Evolutionary conservation across 2,888 invertebrate species (phyloP).

Genomic region (Alentia gelatinosa): DNA sequence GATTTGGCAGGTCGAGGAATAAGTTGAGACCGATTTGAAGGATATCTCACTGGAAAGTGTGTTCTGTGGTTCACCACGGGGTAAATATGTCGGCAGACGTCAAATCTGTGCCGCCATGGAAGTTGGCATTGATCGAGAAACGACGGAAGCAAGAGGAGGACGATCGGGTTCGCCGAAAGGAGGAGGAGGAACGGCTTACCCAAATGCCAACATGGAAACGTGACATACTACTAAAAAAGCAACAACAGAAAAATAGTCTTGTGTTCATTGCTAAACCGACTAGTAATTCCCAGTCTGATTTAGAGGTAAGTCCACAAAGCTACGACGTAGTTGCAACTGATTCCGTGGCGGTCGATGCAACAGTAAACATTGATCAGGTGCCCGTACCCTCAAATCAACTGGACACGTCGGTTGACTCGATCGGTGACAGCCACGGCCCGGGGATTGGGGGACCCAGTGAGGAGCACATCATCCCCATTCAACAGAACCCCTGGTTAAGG

Average conservation of each 20-base stretch:
- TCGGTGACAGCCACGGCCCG: neutral
- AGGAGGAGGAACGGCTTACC: constrained; percentile 61
- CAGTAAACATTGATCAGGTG: neutral
- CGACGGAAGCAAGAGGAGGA: constrained; percentile 63
- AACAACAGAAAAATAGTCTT: constrained; percentile 58
- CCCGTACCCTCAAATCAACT: too few species aligned
- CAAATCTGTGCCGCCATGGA: constrained; percentile 68
- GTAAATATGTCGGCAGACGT: constrained; percentile 63
- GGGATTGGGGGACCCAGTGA: neutral
- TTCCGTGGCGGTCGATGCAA: neutral
- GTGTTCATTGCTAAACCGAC: constrained; percentile 55
- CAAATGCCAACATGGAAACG: constrained; percentile 66
- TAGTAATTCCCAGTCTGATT: neutral
- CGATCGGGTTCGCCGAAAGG: constrained; percentile 38
- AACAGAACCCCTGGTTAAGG: constrained; percentile 60
- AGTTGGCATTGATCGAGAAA: constrained; percentile 63
- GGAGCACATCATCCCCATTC: constrained; percentile 57
- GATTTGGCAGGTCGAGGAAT: constrained; percentile 42
- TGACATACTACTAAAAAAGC: constrained; percentile 62
- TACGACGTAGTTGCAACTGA: neutral
- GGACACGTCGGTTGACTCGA: neutral
- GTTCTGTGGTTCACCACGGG: neutral
- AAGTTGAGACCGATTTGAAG: neutral
- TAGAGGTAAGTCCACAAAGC: neutral
- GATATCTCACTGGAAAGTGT: neutral